Evolutionary conservation across 2,888 invertebrate genomes (phyloP).

Genomic region (Tortrix viridana): DNA sequence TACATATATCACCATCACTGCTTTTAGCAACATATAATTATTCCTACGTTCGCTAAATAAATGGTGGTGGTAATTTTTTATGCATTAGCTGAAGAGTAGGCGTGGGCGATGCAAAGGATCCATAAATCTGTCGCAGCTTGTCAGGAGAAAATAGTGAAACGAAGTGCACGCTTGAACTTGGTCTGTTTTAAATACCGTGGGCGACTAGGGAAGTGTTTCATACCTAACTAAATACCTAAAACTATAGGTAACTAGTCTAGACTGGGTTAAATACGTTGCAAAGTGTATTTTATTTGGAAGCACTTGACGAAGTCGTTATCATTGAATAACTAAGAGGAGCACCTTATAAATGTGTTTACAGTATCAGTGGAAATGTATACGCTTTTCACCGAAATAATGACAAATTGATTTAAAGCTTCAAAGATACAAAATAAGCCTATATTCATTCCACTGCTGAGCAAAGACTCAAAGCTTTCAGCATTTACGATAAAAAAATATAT

Average conservation of each 20-base stretch:
- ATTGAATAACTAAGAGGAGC: no score
- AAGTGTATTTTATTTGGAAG: no score
- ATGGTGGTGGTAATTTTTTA: slow-evolving; percentile 41
- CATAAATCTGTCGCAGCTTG: slow-evolving; percentile 72
- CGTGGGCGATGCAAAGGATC: slow-evolving; percentile 64
- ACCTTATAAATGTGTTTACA: no score
- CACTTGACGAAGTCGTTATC: no score
- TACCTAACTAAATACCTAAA: neutral
- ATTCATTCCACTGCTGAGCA: no score
- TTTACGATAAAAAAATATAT: no score
- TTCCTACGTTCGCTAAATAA: slow-evolving; percentile 13
- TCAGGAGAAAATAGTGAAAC: slow-evolving; percentile 68
- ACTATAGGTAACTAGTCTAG: neutral
- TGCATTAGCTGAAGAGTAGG: slow-evolving; percentile 50
- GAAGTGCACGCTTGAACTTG: slow-evolving; percentile 49
- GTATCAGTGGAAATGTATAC: no score
- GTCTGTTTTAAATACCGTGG: slow-evolving; percentile 61
- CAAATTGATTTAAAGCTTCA: no score
- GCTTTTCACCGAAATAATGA: no score
- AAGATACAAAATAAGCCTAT: no score
- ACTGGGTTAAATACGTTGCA: no score
- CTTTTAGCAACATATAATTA: slow-evolving; percentile 5
- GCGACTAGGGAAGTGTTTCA: slow-evolving; percentile 46
- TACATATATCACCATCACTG: neutral
- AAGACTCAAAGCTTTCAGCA: no score